Conservation (phyloP, 2,888 invertebrate species). For the Dryadula phaetusa region DNA sequence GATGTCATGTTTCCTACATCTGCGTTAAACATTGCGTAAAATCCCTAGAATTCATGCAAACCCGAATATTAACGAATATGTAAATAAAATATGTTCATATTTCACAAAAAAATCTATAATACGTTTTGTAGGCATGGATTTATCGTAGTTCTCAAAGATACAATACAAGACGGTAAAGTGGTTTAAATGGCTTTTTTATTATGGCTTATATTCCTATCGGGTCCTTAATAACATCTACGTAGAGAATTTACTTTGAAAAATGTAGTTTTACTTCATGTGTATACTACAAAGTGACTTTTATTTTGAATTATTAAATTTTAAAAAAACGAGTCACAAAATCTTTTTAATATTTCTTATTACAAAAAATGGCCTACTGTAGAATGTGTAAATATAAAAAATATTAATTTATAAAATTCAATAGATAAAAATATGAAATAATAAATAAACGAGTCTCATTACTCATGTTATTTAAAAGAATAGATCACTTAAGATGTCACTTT, state of each 20-base stretch:
- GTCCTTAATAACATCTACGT: neutral
- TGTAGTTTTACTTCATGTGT: neutral
- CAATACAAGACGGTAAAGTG: slow-evolving; percentile 6
- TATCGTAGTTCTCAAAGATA: slow-evolving; percentile 3
- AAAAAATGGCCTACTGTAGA: neutral
- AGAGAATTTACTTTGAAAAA: neutral
- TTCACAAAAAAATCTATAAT: neutral
- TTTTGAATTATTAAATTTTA: neutral
- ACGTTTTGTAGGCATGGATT: neutral
- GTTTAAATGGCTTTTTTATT: slow-evolving; percentile 17
- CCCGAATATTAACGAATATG: slow-evolving; percentile 2
- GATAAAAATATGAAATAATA: no score
- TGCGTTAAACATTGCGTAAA: neutral
- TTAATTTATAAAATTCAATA: neutral
- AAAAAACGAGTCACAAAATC: neutral
- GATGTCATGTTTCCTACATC: neutral
- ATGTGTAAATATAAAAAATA: neutral
- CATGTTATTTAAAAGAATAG: neutral
- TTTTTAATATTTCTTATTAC: neutral
- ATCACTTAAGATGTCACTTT: neutral
- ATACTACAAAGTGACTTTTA: neutral
- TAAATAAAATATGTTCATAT: neutral
- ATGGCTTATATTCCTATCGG: neutral
- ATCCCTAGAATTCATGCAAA: neutral
- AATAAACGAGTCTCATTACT: neutral